Base-by-base conservation (phyloP, 2,113 vertebrate genomes). In the Nibea albiflora region DNA sequence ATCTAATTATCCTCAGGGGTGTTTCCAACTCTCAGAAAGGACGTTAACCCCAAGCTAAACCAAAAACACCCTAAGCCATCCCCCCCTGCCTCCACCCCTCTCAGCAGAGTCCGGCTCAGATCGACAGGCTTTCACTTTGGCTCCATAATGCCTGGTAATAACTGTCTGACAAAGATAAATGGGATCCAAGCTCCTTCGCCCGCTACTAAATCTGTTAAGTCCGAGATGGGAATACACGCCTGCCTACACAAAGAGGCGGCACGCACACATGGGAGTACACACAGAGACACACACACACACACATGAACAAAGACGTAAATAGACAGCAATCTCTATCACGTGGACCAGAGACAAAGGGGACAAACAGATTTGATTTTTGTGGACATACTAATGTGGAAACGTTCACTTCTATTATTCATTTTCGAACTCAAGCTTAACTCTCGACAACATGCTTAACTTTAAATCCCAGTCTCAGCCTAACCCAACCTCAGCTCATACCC, bases 151-250 rank as follows among this genome's bases (percentile, higher is more conserved):
- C 77, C 84, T 77, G 73, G 69, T 90, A 92, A 93, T 92, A 91
- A 87, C 81, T 62, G 82, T 87, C 85, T 86, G 89, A 91, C 82
- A 81, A 78, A 89, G 85, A 94, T 83, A 79, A 92, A 93, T 92
- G 79, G 60, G 56, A 83, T 73, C 64, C 80, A 20, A 61, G 63
- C 65, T 61, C 64, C 75, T 44, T 56, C 53, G 69, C 66, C 75
- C 77, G 73, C 73, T 76, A 49, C 73, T 61, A 76, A 78, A 80
- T 89, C 81, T 67, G 67, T 60, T 73, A 57, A 80, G 53, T 67
- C 75, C 26, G 31, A 19, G 53, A 82, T 61, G 75, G 75, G 47
- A 86, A 76, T 49, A 56, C 47, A 80, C 19, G 15, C 70, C 74
- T 66, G 57, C 67, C 50, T 22, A 26, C 50, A 73, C 22, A 66